phyloP scores from a whole-genome alignment of 2,888 invertebrate genomes.

The Agrochola circellaris region DNA sequence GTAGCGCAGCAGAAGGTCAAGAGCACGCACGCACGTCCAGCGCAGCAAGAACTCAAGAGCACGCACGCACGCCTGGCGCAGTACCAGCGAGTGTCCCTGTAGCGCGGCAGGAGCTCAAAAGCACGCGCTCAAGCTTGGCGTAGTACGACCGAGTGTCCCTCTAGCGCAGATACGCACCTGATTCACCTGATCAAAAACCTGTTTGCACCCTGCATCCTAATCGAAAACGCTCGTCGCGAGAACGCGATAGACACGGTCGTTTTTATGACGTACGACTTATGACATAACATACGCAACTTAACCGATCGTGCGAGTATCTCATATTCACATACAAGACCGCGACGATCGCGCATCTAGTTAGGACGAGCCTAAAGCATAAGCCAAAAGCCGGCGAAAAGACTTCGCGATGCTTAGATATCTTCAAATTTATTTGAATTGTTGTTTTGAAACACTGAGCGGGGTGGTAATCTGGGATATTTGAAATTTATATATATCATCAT shows the following conservation, averaged over 20 bases:
- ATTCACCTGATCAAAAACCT: not conserved
- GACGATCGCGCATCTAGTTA: not conserved
- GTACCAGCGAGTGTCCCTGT: no score
- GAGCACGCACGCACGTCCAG: no score
- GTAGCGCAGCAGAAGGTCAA: no score
- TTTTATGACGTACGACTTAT: not conserved
- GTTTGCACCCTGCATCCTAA: not conserved
- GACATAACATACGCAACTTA: not conserved
- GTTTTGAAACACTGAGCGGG: not conserved
- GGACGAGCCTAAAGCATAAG: not conserved
- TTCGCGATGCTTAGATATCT: not conserved
- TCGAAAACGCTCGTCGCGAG: not conserved
- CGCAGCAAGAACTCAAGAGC: no score
- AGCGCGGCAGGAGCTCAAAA: no score
- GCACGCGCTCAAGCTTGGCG: no score
- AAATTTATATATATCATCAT: no score
- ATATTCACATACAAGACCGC: not conserved
- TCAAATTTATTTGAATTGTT: constrained; percentile 1
- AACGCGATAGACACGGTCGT: not conserved
- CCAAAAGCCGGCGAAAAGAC: not conserved
- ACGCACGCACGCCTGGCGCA: no score
- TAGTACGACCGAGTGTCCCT: not conserved
- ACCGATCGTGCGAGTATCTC: not conserved
- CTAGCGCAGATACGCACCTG: not conserved
- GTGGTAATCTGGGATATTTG: not conserved